phyloP scores from a whole-genome alignment of 2,888 invertebrate species.

The Cistogaster globosa region DNA sequence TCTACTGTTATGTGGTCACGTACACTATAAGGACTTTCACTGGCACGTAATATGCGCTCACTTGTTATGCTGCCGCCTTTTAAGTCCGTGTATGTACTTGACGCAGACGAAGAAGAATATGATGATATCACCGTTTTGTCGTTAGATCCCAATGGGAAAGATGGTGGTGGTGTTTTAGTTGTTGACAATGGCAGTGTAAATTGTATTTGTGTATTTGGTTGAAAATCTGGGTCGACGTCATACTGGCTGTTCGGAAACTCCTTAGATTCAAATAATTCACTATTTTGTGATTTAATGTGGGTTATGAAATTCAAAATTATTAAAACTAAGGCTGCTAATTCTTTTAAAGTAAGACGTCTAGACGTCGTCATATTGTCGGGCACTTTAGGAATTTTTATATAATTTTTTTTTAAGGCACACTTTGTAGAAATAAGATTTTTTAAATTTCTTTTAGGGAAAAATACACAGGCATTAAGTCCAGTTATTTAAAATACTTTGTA shows the following conservation, averaged over 20 bases:
- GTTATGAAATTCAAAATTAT: slow-evolving; percentile 43
- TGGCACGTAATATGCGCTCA: slow-evolving; percentile 79
- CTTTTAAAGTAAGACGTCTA: slow-evolving; percentile 49
- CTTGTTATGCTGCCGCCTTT: slow-evolving; percentile 81
- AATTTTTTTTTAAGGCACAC: slow-evolving; percentile 38
- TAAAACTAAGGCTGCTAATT: slow-evolving; percentile 30
- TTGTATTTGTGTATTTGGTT: slow-evolving; percentile 53
- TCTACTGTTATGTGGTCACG: slow-evolving; percentile 92
- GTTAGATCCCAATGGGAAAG: slow-evolving; percentile 28
- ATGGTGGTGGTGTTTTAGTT: slow-evolving; percentile 56
- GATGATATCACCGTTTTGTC: slow-evolving; percentile 73
- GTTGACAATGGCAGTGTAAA: slow-evolving; percentile 74
- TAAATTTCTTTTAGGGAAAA: neutral
- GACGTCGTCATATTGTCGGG: slow-evolving; percentile 64
- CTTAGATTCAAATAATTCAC: slow-evolving; percentile 64
- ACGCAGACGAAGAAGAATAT: slow-evolving; percentile 73
- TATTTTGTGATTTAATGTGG: slow-evolving; percentile 59
- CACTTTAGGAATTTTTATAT: slow-evolving; percentile 27
- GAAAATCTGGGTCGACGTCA: slow-evolving; percentile 70
- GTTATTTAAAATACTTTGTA: slow-evolving; percentile 48
- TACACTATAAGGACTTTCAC: slow-evolving; percentile 89
- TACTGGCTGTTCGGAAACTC: slow-evolving; percentile 72
- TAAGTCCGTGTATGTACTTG: slow-evolving; percentile 79
- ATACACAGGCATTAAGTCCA: slow-evolving; percentile 32
- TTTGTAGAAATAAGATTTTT: slow-evolving; percentile 10